A percentile compares a stretch with the other conserved stretches of the same genome.
Evolutionary conservation across 2,797 vertebrate genomes (phyloP).

Genomic region (Oreonectes daqikongensis): DNA sequence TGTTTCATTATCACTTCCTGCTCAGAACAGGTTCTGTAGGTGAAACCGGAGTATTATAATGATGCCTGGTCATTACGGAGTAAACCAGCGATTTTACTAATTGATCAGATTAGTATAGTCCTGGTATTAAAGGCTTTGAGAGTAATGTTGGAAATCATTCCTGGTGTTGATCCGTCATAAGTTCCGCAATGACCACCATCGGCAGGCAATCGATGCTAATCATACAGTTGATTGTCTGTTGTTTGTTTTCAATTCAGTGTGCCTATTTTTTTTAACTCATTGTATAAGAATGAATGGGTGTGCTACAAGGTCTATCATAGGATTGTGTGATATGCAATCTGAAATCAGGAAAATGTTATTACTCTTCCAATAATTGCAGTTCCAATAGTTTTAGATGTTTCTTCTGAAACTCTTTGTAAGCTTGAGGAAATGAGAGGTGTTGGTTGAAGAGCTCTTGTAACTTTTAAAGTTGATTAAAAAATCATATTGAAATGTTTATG

Average conservation of each 20-base stretch:
- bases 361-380: no score
- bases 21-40: slow-evolving; percentile 16
- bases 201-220: not conserved
- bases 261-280: not conserved
- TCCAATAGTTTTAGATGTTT: no score
- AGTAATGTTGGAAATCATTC: not conserved
- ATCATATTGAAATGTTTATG: not conserved
- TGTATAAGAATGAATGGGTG: not conserved
- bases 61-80: not conserved
- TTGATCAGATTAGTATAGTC: slow-evolving; percentile 18
- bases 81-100: not conserved
- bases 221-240: not conserved
- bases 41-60: not conserved
- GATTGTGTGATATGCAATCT: not conserved
- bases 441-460: no score
- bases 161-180: not conserved
- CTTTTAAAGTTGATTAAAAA: no score
- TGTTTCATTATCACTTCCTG: slow-evolving; percentile 45
- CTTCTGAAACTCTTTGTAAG: no score
- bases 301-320: not conserved
- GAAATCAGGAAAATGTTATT: not conserved
- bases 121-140: slow-evolving; percentile 26
- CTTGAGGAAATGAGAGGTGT: no score
- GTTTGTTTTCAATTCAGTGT: slow-evolving; percentile 3
- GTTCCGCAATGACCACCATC: not conserved